phyloP scores from a whole-genome alignment of 2,797 vertebrate species.

The Acomys russatus region DNA sequence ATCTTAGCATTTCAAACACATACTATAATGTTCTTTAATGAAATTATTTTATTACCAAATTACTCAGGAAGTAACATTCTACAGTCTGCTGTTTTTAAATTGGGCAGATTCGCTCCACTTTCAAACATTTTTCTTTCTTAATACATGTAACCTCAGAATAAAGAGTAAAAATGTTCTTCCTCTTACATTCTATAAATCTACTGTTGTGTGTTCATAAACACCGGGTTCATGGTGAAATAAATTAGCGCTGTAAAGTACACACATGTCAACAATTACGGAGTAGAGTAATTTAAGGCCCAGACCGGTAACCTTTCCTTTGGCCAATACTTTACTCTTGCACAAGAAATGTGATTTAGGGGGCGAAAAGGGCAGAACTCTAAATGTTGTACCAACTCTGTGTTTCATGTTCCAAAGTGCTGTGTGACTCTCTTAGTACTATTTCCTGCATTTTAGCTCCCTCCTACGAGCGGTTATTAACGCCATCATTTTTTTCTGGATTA shows the following conservation, averaged over 20 bases:
- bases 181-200: conserved; percentile 81
- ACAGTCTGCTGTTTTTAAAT: not conserved
- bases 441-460: conserved; percentile 60
- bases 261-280: conserved; percentile 89
- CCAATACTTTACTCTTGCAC: conserved; percentile 68
- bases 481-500: conserved; percentile 74
- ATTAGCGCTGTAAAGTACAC: conserved; percentile 88
- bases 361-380: conserved; percentile 47
- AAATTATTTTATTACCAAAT: conserved; percentile 61
- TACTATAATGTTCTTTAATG: conserved; percentile 60
- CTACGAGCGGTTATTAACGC: conserved; percentile 67
- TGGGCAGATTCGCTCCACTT: not conserved
- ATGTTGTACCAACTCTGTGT: conserved; percentile 61
- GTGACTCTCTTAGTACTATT: conserved; percentile 56
- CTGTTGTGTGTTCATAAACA: conserved; percentile 85
- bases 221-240: conserved; percentile 89
- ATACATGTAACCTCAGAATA: conserved; percentile 60
- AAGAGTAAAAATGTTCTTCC: conserved; percentile 77
- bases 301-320: conserved; percentile 85
- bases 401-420: conserved; percentile 62
- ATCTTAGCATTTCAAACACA: conserved; percentile 77
- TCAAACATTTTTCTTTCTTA: conserved; percentile 27
- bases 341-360: conserved; percentile 70
- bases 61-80: conserved; percentile 8
- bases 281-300: conserved; percentile 86